Evolutionary conservation across 2,797 vertebrate genomes (phyloP).

Genomic region (Malurus splendens): DNA sequence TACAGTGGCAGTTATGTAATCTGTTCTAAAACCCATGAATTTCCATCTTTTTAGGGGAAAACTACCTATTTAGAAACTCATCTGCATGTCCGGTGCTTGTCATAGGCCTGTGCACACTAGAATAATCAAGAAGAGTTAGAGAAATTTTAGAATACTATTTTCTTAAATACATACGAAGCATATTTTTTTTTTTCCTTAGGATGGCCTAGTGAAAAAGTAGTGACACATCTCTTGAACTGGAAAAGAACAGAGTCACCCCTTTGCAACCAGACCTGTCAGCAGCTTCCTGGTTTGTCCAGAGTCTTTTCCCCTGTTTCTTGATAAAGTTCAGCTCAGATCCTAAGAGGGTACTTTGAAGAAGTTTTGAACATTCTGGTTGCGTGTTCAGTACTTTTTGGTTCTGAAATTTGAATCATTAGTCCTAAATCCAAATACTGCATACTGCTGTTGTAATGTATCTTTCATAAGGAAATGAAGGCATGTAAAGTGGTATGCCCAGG

Average conservation of each 20-base stretch:
- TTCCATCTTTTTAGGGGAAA: background rate
- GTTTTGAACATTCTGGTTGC: background rate
- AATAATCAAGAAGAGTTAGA: background rate
- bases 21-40: background rate
- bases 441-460: background rate
- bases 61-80: background rate
- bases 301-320: background rate
- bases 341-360: background rate
- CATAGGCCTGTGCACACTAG: background rate
- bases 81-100: background rate
- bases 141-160: background rate
- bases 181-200: rapidly evolving
- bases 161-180: background rate
- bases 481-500: background rate
- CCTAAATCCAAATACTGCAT: background rate
- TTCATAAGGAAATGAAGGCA: background rate
- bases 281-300: background rate
- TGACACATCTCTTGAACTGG: rapidly evolving
- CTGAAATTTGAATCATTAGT: background rate
- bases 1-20: background rate
- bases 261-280: background rate
- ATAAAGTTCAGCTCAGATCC: background rate
- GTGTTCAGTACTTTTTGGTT: background rate
- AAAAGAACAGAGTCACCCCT: background rate
- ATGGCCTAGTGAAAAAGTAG: background rate